A percentile compares a stretch with the other conserved stretches of the same genome.
These are phyloP conservation scores for Psittacula cyanocephala DNA, from an alignment of 2,113 vertebrate species.

Conservation along the genomic window DNA sequence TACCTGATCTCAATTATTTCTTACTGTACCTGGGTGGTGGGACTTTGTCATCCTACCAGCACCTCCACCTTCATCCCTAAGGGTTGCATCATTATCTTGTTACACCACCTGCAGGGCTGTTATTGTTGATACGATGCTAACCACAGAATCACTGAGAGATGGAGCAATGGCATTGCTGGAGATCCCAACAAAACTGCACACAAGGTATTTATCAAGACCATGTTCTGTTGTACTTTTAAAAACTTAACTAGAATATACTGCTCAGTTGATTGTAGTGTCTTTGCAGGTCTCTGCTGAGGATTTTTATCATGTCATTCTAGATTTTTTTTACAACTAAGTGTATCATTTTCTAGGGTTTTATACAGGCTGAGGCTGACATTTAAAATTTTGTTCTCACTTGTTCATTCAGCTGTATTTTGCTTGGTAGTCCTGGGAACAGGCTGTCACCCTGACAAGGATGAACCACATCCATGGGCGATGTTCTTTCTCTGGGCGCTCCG, in stretches of 20 bases:
- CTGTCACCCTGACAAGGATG: neutral
- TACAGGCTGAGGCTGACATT: neutral
- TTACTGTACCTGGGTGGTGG: constrained; percentile 1
- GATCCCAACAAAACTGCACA: neutral
- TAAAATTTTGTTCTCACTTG: neutral
- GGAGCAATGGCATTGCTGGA: neutral
- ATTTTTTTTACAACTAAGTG: neutral
- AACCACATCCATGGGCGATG: neutral
- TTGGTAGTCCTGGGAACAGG: neutral
- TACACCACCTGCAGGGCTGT: constrained; percentile 12
- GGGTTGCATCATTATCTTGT: constrained; percentile 16
- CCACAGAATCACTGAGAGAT: neutral
- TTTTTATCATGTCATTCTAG: neutral
- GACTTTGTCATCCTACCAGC: neutral
- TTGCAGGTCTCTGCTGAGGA: neutral
- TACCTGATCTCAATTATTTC: constrained; percentile 8
- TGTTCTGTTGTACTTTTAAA: neutral
- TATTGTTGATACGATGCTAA: neutral
- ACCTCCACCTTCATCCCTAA: constrained; percentile 20
- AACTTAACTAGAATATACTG: neutral
- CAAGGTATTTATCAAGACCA: neutral
- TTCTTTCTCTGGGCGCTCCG: neutral
- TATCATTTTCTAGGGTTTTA: neutral
- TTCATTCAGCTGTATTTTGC: neutral
- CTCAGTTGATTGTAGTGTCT: neutral